Conservation (phyloP, 2,113 vertebrate genomes). For the Ctenomys sociabilis region DNA sequence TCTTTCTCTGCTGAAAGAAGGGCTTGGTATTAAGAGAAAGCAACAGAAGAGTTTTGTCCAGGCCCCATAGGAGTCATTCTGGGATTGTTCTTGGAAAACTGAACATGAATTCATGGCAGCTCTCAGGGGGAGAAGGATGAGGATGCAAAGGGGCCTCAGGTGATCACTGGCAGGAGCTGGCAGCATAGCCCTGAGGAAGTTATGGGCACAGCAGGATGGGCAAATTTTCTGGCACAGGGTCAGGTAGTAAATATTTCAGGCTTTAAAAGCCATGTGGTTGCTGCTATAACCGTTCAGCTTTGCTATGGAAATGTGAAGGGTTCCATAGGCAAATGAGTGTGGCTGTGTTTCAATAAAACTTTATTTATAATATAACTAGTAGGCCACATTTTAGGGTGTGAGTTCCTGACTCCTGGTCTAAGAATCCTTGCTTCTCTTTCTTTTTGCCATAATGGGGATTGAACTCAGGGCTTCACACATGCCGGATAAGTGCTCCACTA, state of each 20-base stretch:
- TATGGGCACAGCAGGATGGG: not conserved
- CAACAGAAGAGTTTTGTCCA: not conserved
- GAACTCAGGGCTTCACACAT: not conserved
- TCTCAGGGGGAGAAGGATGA: not conserved
- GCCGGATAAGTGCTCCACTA: not conserved
- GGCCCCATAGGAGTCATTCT: not conserved
- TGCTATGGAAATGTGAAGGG: not conserved
- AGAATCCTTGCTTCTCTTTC: not conserved
- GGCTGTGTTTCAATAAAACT: conserved; percentile 11
- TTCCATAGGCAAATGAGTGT: not conserved
- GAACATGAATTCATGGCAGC: not conserved
- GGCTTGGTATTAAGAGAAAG: not conserved
- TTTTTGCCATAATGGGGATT: not conserved
- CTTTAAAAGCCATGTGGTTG: not conserved
- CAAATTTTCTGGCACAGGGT: not conserved
- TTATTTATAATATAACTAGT: not conserved
- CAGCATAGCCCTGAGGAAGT: not conserved
- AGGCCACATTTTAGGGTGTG: not conserved
- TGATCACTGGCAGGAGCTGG: not conserved
- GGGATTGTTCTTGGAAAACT: not conserved
- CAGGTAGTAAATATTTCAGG: not conserved
- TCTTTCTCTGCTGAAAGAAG: not conserved
- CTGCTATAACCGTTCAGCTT: not conserved
- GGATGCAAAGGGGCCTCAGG: too few species aligned
- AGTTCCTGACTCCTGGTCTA: not conserved